Evolutionary conservation across 2,113 vertebrate genomes (phyloP), one percentile per base, ranked within the genome.

Genomic region (Chloropsis hardwickii): DNA sequence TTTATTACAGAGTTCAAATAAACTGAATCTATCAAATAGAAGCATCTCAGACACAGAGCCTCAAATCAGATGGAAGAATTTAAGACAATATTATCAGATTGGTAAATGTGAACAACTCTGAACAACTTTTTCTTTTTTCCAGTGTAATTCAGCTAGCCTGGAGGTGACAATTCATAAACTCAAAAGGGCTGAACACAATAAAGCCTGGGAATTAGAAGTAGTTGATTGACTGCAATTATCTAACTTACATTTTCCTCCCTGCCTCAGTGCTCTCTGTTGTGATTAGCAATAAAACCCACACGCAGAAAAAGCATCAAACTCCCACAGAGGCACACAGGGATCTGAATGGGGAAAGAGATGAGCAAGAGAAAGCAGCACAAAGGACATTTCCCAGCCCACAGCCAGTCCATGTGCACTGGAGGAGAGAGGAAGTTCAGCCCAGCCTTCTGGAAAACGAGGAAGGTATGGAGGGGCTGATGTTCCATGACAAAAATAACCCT

Each of bases 211-310:
- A 90, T 85, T n/a, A 51, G 80, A 91, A 92, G 48, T 29, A 60
- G 14, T 42, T 84, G 70, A 84, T 5, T 65, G 89, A 92, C 42
- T 94, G 69, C 29, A 92, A 40, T 61, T 72, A 87, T 33, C 69
- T 48, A 89, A 91, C 47, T 86, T 35, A 53, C 5, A 73, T 74
- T 78, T 66, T 47, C 47, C 72, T 83, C 67, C 11, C 44, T 92
- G 47, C 82, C 81, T 70, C 67, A 48, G 16, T 42, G 62, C 54
- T 88, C 77, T 86, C 60, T 81, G 69, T 23, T 78, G 77, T 54
- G 81, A 94, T 87, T 39, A 74, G 86, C 77, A 87, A 67, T 81
- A 94, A 94, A 97, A 91, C 65, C 77, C 69, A 48, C 81, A 86
- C 1, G 3, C 73, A 92, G 53, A 74, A 92, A 81, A 79, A 78